These are phyloP conservation scores for Phenacoccus solenopsis DNA, from an alignment of 1,140 invertebrate species.

Conservation along the genomic window DNA sequence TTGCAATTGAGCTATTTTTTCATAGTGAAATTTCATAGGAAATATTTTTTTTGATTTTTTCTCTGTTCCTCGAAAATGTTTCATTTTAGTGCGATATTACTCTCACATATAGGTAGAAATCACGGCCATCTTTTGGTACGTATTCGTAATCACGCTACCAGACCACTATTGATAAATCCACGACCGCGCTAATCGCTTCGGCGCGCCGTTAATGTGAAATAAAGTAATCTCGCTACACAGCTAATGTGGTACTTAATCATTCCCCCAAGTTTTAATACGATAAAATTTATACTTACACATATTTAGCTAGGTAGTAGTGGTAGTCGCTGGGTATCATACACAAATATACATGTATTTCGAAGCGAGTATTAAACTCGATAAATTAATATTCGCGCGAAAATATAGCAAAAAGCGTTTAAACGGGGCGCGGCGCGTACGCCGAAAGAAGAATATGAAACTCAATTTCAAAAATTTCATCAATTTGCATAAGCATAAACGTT, in stretches of 20 bases:
- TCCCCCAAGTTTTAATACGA: background rate
- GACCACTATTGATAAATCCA: background rate
- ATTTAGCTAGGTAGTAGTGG: too few relatives aligned
- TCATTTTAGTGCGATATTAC: too few relatives aligned
- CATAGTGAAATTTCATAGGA: too few relatives aligned
- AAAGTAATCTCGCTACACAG: background rate
- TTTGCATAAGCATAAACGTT: constrained; percentile 2
- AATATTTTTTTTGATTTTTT: too few relatives aligned
- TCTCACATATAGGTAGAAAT: too few relatives aligned
- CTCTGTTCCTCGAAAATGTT: too few relatives aligned
- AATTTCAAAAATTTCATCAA: background rate
- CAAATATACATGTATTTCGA: background rate
- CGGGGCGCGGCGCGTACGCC: background rate
- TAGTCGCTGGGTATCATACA: too few relatives aligned
- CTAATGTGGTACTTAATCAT: constrained; percentile 2
- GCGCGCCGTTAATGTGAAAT: background rate
- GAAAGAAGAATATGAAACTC: background rate
- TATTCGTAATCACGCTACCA: background rate
- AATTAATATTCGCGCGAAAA: background rate
- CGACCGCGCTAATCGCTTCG: background rate
- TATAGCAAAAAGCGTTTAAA: background rate
- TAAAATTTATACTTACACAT: background rate
- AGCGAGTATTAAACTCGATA: background rate
- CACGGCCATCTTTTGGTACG: too few relatives aligned
- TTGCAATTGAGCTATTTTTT: too few relatives aligned